Percentiles rank a stretch among this genome's conserved stretches.
These are phyloP conservation scores for Tryphoninae sp. DNA, from an alignment of 2,888 invertebrate genomes.

Conservation along the genomic window DNA sequence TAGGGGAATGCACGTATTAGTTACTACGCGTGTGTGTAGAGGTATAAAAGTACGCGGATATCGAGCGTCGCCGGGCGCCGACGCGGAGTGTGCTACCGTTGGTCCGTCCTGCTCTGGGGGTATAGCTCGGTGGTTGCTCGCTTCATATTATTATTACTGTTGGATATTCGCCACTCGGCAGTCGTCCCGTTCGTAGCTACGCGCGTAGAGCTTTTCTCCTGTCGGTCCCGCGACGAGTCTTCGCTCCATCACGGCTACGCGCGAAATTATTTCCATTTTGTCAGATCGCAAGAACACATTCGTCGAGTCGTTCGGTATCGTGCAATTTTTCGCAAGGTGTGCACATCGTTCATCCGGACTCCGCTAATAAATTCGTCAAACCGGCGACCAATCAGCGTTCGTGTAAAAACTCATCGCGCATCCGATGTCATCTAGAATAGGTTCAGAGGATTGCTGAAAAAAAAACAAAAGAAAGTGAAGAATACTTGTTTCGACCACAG, in stretches of 20 bases:
- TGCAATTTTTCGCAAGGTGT: neutral
- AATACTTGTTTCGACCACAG: neutral
- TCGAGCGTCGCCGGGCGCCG: conserved; percentile 73
- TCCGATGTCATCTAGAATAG: conserved; percentile 19
- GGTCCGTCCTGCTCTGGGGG: neutral
- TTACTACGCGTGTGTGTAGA: conserved; percentile 5
- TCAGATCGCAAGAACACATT: neutral
- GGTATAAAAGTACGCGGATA: conserved; percentile 64
- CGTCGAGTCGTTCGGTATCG: neutral
- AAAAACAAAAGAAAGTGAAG: neutral
- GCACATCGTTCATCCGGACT: neutral
- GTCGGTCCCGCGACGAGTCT: neutral
- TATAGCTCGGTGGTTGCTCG: neutral
- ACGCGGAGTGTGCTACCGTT: conserved; percentile 45
- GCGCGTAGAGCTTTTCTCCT: neutral
- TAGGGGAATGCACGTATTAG: neutral
- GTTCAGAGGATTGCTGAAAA: neutral
- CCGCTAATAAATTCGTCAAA: conserved; percentile 11
- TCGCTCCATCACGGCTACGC: neutral
- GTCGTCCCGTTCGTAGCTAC: neutral
- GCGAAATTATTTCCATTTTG: neutral
- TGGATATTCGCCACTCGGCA: neutral
- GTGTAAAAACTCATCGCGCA: neutral
- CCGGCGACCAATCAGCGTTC: conserved; percentile 13
- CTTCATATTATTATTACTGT: neutral